Evolutionary conservation across 2,113 vertebrate genomes (phyloP).

Genomic region (Felis chaus): DNA sequence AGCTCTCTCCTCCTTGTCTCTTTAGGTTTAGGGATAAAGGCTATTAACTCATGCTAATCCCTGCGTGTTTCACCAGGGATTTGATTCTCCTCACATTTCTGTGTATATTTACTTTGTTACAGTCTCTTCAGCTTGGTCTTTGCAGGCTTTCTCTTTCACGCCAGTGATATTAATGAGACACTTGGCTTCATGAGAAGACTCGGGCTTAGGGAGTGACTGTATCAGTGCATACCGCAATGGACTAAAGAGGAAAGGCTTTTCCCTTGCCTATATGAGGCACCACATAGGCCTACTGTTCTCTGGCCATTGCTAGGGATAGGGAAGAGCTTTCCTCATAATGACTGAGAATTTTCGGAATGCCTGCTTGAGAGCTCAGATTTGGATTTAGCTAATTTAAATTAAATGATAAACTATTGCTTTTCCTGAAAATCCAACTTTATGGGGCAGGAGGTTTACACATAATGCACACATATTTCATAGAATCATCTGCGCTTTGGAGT

Average conservation of each 20-base stretch:
- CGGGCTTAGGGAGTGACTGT: neutral
- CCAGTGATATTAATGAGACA: neutral
- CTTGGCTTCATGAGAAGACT: neutral
- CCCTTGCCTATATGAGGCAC: neutral
- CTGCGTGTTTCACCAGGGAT: neutral
- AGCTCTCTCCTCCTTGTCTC: neutral
- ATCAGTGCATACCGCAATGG: neutral
- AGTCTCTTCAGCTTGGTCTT: neutral
- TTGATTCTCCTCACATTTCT: neutral
- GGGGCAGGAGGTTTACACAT: neutral
- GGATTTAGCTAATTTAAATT: neutral
- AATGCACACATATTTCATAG: neutral
- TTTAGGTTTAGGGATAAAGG: neutral
- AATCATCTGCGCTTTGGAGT: neutral
- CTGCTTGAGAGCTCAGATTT: neutral
- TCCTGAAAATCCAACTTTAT: neutral
- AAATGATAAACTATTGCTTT: neutral
- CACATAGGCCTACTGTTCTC: neutral
- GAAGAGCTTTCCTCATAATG: neutral
- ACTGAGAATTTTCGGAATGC: slow-evolving; percentile 3
- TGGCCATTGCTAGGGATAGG: neutral
- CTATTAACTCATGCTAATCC: neutral
- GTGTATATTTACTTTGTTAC: neutral
- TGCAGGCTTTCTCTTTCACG: neutral
- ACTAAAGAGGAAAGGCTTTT: neutral